Evolutionary conservation across 2,888 invertebrate species (phyloP).

Genomic region (Hypercompe scribonia): DNA sequence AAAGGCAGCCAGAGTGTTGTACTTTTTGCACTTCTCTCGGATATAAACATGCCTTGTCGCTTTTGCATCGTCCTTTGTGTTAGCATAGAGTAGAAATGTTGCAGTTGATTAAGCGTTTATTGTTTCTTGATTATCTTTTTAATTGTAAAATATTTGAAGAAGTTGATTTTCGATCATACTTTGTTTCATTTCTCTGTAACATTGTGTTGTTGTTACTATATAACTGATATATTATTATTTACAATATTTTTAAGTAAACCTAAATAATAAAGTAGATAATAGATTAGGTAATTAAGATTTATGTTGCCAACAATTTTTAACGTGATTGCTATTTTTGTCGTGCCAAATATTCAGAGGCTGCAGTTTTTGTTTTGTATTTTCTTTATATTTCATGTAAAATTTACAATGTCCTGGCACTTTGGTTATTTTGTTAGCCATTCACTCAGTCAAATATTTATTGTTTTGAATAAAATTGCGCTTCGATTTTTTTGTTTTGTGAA

Average conservation of each 20-base stretch:
- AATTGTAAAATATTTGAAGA: background rate
- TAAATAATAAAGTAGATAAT: background rate
- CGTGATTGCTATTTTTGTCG: background rate
- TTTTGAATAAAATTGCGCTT: too few species aligned
- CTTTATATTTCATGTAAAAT: too few species aligned
- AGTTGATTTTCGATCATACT: background rate
- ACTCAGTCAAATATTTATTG: too few species aligned
- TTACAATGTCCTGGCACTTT: too few species aligned
- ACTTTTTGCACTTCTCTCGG: conserved; percentile 70
- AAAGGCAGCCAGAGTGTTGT: conserved; percentile 68
- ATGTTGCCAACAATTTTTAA: background rate
- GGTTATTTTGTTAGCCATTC: too few species aligned
- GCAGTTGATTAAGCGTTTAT: conserved; percentile 24
- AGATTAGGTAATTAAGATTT: too few species aligned
- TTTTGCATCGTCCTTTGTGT: conserved; percentile 56
- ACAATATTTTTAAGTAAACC: background rate
- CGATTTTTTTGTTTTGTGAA: too few species aligned
- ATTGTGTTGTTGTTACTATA: background rate
- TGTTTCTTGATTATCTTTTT: background rate
- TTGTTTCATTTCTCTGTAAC: too few species aligned
- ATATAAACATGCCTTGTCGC: conserved; percentile 77
- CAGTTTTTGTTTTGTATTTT: background rate
- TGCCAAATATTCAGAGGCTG: background rate
- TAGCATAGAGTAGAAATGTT: conserved; percentile 43
- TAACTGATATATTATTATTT: background rate